Evolutionary conservation across 2,888 invertebrate genomes (phyloP).

Genomic region (Nymphalis c-album): DNA sequence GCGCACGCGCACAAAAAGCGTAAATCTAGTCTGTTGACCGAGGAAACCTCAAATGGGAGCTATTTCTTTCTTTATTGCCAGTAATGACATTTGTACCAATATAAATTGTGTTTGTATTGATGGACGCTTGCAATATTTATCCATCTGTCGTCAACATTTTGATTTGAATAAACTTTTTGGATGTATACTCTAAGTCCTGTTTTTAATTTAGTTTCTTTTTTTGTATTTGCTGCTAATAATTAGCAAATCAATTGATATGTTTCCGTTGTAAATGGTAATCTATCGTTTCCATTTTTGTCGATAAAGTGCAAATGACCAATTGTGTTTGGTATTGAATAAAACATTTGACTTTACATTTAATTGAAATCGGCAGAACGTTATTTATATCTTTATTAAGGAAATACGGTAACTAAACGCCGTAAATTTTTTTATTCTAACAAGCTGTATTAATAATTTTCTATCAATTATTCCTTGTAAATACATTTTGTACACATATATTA

Average conservation of each 20-base stretch:
- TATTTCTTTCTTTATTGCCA: conserved; percentile 54
- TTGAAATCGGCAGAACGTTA: conserved; percentile 28
- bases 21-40: conserved; percentile 52
- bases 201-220: no score
- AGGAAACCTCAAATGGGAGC: conserved; percentile 71
- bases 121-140: conserved; percentile 41
- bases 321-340: conserved; percentile 33
- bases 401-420: conserved; percentile 22
- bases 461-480: conserved; percentile 15
- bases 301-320: conserved; percentile 34
- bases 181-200: no score
- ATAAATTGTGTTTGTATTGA: conserved; percentile 62
- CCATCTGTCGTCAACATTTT: conserved; percentile 55
- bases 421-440: conserved; percentile 22
- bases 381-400: conserved; percentile 30
- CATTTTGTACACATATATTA: not conserved
- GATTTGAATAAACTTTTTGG: conserved; percentile 19
- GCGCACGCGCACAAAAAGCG: conserved; percentile 69
- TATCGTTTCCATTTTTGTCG: conserved; percentile 27
- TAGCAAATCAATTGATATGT: conserved; percentile 7
- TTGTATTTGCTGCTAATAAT: no score
- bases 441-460: conserved; percentile 11
- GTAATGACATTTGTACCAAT: conserved; percentile 53
- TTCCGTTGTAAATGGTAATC: conserved; percentile 32
- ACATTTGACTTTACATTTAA: conserved; percentile 31